Conservation (phyloP, 2,888 invertebrate species). For the Pandemis heparana region DNA sequence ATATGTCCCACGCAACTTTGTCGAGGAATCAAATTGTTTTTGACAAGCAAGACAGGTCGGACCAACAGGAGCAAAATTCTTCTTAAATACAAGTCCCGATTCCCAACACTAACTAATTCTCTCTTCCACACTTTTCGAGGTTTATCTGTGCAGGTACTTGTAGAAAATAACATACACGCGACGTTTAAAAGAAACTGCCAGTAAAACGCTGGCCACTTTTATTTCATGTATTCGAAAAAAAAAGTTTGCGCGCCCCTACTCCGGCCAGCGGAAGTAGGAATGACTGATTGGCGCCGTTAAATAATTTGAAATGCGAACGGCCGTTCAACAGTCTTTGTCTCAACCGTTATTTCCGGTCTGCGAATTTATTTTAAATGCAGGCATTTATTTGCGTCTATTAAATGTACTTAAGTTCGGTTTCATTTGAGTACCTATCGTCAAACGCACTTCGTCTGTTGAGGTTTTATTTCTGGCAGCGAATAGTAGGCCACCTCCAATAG, state of each 20-base stretch:
- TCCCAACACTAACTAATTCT: too few relatives aligned
- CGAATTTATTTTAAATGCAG: constrained; percentile 3
- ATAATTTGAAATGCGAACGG: constrained; percentile 36
- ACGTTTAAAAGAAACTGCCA: not conserved
- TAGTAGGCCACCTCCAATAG: too few relatives aligned
- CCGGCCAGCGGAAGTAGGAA: constrained; percentile 23
- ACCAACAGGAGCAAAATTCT: too few relatives aligned
- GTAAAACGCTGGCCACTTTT: constrained; percentile 18
- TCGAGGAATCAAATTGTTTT: too few relatives aligned
- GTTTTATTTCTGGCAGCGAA: too few relatives aligned
- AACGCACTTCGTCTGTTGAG: too few relatives aligned
- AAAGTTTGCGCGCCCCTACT: constrained; percentile 14
- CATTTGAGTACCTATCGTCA: too few relatives aligned
- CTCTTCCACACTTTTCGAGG: too few relatives aligned
- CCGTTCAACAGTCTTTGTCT: constrained; percentile 33
- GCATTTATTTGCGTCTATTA: not conserved
- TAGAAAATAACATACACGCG: not conserved
- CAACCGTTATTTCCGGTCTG: constrained; percentile 37
- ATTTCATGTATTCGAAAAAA: constrained; percentile 17
- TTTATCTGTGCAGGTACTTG: too few relatives aligned
- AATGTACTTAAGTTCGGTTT: not conserved
- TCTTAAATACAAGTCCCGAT: too few relatives aligned
- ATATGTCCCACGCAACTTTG: too few relatives aligned
- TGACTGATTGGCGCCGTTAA: constrained; percentile 38
- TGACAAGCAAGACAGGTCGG: too few relatives aligned